Base-by-base conservation (phyloP, 2,113 vertebrate genomes). In the Onychostruthus taczanowskii region DNA sequence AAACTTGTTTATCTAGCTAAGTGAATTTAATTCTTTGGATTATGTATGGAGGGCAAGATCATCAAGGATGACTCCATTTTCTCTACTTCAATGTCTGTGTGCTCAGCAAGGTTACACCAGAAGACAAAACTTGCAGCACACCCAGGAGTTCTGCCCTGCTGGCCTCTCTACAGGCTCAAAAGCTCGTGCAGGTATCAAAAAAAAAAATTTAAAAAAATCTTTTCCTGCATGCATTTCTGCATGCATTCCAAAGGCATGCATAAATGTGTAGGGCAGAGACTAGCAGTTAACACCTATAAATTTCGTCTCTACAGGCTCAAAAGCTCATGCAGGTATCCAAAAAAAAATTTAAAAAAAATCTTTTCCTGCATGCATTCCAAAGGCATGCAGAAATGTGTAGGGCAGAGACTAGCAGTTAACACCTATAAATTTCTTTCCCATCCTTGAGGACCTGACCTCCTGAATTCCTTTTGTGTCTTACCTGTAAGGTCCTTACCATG, bases 1-100 rank as follows among this genome's bases (percentile, higher is more conserved):
- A 95, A 96, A 96, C 95, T 94, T 90, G 83, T 92, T 95, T 95
- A 91, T 79, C 84, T 95, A 92, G 90, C 52, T 94, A 93, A 95
- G 82, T 81, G 80, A 95, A 95, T 92, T 91, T 92, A 95, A 94
- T 95, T 93, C 81, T 92, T 94, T 72, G 90, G 80, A 61, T 93
- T 90, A 90, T 68, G 62, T 67, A 82, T 39, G 66, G 86, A 84
- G 27, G 16, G 61, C 53, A 90, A 89, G 62, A 92, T 75, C 80
- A 72, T 87, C 69, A 82, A 89, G 49, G 62, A 74, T 81, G 44
- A 43, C 46, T 92, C 74, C 41, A 49, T 84, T 81, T 92, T 90
- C 79, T 56, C 33, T 69, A 37, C 35, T 84, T 89, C 67, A 26
- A 0, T 62, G 63, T 87, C 78, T 96, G 66, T 30, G 30, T 87